Evolutionary conservation across 2,888 invertebrate genomes (phyloP).

Genomic region (Psylliodes chrysocephalus): DNA sequence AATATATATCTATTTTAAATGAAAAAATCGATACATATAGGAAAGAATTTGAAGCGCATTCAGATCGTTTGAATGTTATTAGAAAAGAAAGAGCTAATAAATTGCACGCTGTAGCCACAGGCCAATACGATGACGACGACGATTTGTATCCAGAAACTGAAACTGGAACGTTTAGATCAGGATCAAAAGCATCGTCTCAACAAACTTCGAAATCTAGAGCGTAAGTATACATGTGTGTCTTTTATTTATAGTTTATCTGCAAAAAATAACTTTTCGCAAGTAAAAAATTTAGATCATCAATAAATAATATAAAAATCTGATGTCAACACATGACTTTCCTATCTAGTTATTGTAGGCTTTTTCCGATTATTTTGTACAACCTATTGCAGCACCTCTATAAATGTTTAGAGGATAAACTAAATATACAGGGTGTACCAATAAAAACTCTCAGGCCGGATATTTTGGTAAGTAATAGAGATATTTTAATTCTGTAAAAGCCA

Average conservation of each 20-base stretch:
- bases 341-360: too few relatives aligned
- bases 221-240: conserved; percentile 31
- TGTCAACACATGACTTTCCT: too few relatives aligned
- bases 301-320: too few relatives aligned
- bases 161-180: conserved; percentile 10
- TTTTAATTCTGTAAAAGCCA: too few relatives aligned
- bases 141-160: conserved; percentile 50
- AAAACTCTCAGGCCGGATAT: too few relatives aligned
- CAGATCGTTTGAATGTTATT: conserved; percentile 56
- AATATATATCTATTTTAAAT: conserved; percentile 42
- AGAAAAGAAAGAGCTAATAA: conserved; percentile 60
- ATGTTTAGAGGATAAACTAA: too few relatives aligned
- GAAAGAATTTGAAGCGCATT: conserved; percentile 40
- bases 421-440: too few relatives aligned
- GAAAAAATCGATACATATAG: conserved; percentile 44
- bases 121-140: conserved; percentile 61
- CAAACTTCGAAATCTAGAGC: conserved; percentile 35
- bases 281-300: too few relatives aligned
- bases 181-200: neutral
- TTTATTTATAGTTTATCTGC: neutral
- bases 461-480: too few relatives aligned
- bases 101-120: conserved; percentile 28
- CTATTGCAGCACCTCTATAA: too few relatives aligned
- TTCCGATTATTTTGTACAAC: too few relatives aligned
- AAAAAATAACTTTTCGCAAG: too few relatives aligned